Base-by-base conservation (phyloP, 2,113 vertebrate genomes). In the Macaca nemestrina region DNA sequence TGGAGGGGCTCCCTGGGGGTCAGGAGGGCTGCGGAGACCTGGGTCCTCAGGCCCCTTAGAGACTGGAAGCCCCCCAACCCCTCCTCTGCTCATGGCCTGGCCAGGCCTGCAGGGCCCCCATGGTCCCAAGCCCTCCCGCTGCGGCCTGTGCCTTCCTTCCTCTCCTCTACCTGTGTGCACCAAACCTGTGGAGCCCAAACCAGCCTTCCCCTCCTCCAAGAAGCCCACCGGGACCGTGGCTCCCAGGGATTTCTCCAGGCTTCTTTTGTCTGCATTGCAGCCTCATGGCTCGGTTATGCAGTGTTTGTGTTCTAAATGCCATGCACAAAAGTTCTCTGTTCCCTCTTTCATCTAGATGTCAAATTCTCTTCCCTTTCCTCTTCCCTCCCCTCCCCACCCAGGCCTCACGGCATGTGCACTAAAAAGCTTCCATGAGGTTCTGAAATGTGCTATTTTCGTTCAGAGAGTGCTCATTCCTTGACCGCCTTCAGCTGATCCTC, bases 381-480 rank as follows among this genome's bases (percentile, higher is more conserved):
- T 78, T n/a, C 23, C 67, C 43, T 73, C 10, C 8, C 1, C 16
- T 8, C 67, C 27, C 25, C 11, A 5, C 38, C 35, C 35, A 1
- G 76, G 38, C 23, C 25, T 64, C 45, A 6, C 3, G 5, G n/a
- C 7, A 0, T 12, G 13, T 6, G 7, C 32, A 12, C 14, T 10
- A 23, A 90, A 45, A 50, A 61, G 50, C 13, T 30, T 23, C 32
- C 7, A 1, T 1, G 11, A 93, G 22, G n/a, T 22, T 85, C 76
- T 78, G 43, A 40, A 87, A n/a, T 9, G n/a, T 12, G 35, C 35
- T 35, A 0, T 59, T n/a, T 75, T 23, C 72, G 27, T 10, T 45
- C 43, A 13, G 8, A 3, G 1, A 3, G 45, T 3, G 6, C 35
- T 14, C 23, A 14, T 30, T 68, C 4, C 57, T 61, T 5, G 43